Evolutionary conservation across 37 sponge, comb jelly and placozoan species (phyloP).

Genomic region (Eunapius fragilis): DNA sequence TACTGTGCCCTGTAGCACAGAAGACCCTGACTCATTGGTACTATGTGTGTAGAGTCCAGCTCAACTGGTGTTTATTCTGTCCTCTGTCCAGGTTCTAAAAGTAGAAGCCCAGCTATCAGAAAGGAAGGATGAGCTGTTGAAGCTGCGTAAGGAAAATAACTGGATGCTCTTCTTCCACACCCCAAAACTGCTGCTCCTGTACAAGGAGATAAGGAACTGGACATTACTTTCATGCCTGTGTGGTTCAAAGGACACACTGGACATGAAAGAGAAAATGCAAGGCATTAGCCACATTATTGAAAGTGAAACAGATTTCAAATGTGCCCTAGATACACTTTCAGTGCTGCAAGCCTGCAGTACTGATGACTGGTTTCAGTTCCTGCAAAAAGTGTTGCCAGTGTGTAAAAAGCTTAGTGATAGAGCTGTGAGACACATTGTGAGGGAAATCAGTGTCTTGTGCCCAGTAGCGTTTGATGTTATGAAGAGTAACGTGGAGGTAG

Average conservation of each 20-base stretch:
- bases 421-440: constrained; percentile 21
- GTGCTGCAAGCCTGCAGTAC: background rate
- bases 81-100: constrained; percentile 2
- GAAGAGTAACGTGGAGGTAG: background rate
- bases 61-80: background rate
- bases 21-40: constrained; percentile 31
- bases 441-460: constrained; percentile 55
- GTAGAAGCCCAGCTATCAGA: constrained; percentile 24
- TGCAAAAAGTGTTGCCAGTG: background rate
- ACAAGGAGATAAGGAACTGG: constrained; percentile 1
- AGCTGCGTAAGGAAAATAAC: constrained; percentile 30
- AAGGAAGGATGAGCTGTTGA: constrained; percentile 48
- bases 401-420: background rate
- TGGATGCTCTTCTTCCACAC: constrained; percentile 74
- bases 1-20: constrained; percentile 14
- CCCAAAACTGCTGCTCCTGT: constrained; percentile 62
- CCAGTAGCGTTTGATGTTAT: background rate
- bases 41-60: background rate
- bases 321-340: background rate
- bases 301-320: background rate
- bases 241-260: background rate
- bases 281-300: background rate
- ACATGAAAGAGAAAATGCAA: background rate
- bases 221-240: background rate
- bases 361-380: background rate